phyloP scores from a whole-genome alignment of 2,113 vertebrate species.

The Myiagra hebetior region DNA sequence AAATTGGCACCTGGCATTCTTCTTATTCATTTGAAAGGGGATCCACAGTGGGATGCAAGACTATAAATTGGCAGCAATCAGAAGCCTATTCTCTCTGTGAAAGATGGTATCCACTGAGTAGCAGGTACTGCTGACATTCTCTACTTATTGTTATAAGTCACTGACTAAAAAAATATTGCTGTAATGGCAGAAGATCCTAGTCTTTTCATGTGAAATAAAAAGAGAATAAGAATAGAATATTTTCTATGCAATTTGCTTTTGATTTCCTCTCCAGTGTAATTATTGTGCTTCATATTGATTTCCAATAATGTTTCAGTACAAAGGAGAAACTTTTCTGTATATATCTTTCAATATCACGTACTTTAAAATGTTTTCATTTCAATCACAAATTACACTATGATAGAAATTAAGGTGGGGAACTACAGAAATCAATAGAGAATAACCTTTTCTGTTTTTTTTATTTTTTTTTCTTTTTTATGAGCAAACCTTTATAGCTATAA shows the following conservation, averaged over 20 bases:
- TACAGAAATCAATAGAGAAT: neutral
- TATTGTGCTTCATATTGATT: neutral
- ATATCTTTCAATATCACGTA: neutral
- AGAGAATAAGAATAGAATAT: neutral
- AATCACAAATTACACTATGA: neutral
- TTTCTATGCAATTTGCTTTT: neutral
- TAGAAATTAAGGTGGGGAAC: neutral
- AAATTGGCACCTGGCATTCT: slow-evolving; percentile 10
- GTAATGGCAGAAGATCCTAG: neutral
- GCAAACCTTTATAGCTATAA: neutral
- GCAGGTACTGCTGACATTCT: neutral
- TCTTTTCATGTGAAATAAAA: neutral
- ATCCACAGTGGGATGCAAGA: neutral
- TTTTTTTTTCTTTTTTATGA: fast-evolving
- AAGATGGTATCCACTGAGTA: neutral
- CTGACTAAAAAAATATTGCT: neutral
- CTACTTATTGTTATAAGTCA: neutral
- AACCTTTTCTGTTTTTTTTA: neutral
- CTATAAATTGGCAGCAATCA: neutral
- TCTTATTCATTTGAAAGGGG: neutral
- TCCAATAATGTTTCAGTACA: neutral
- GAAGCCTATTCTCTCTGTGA: neutral
- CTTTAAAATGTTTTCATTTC: neutral
- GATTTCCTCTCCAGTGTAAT: neutral
- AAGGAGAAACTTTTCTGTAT: neutral